Evolutionary conservation across 2,797 vertebrate genomes (phyloP), one percentile per base, ranked within the genome.

Genomic region (Semaprochilodus insignis): DNA sequence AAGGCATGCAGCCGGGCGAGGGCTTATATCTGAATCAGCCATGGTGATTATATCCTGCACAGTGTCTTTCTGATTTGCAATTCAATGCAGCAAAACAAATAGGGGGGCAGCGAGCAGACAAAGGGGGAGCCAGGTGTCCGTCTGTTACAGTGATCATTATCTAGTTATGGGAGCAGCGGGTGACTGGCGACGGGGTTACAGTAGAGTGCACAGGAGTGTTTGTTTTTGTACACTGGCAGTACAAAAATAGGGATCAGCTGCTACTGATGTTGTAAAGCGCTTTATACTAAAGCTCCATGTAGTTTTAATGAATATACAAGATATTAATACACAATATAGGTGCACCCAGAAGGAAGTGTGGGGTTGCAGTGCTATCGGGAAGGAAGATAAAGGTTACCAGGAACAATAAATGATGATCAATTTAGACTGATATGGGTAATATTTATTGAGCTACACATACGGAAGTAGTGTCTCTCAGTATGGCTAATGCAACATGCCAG

Each of bases 11-110:
- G 23, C 19, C 16, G 11, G 2, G 8, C 25, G 25, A 7, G 51
- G 48, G 23, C 14, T 55, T 8, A 27, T 25, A 23, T 27, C 48
- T 34, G 31, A 55, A 73, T 71, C 36, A 3, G 10, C 67, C 23
- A 36, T 6, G 10, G 54, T 67, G 72, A 67, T 81, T 81, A 80
- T 27, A 73, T 52, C 70, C 16, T 0, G 77, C 21, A 8, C 51
- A 6, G 44, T 16, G 34, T 59, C 19, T 15, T 14, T 34, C 34
- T 23, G 31, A 81, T 81, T 81, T 81, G 63, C 63, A 75, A 48
- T 59, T 81, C 62, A 81, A 81, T 75, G 67, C 31, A 67, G 62
- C 72, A 66, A 44, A 66, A 75, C 80, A 81, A 75, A 81, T 55
- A 52, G 54, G 59, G 51, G 57, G 60, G 31, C 44, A 54, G 66